A percentile compares a stretch with the other conserved stretches of the same genome.
These are phyloP conservation scores for Mactra quadrangularis DNA, from an alignment of 1,140 invertebrate species.

Conservation along the genomic window DNA sequence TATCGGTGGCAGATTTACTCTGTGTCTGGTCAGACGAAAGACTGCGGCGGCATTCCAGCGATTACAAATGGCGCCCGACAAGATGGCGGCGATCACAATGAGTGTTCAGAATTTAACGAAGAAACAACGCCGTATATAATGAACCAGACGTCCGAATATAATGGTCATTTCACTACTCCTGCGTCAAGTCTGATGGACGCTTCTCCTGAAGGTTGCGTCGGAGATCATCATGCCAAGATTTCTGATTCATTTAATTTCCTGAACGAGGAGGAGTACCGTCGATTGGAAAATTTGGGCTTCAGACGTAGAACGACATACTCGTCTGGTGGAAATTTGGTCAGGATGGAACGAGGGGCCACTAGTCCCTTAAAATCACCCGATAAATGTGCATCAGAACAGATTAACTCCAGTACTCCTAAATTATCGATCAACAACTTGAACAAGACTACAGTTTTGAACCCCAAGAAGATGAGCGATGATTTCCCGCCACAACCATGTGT, in stretches of 20 bases:
- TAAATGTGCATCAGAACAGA: conserved; percentile 1
- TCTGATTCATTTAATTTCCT: not conserved
- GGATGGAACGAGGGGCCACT: not conserved
- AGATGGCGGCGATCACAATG: conserved; percentile 19
- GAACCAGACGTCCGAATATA: conserved; percentile 8
- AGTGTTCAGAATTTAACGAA: not conserved
- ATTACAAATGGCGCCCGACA: not conserved
- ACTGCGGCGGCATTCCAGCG: not conserved
- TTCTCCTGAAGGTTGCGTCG: not conserved
- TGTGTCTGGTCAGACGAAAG: not conserved
- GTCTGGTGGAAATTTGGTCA: conserved; percentile 14
- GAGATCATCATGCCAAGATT: not conserved
- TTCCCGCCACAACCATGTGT: not conserved
- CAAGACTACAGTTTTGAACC: not conserved
- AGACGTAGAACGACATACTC: conserved; percentile 1
- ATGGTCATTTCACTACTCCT: conserved; percentile 49
- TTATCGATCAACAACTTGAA: conserved; percentile 6
- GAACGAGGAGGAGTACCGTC: conserved; percentile 8
- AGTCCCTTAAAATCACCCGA: conserved; percentile 1
- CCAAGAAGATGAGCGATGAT: not conserved
- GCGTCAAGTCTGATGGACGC: conserved; percentile 6
- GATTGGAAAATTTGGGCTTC: conserved; percentile 47
- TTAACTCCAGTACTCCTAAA: not conserved
- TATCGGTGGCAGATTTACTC: conserved; percentile 46
- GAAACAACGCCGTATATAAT: not conserved